Evolutionary conservation across 2,113 vertebrate genomes (phyloP).

Genomic region (Clarias batrachus): DNA sequence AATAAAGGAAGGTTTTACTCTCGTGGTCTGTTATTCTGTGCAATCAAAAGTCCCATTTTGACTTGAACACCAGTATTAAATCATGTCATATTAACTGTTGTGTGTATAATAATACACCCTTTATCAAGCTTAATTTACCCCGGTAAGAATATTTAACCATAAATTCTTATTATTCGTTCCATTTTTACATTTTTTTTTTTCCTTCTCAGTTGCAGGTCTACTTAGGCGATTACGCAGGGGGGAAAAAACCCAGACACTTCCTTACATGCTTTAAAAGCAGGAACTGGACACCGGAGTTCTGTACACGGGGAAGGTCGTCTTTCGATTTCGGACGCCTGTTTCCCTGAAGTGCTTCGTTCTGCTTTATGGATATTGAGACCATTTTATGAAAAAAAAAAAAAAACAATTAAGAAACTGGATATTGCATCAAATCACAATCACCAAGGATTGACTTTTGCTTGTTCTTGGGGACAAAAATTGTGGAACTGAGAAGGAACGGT

Average conservation of each 20-base stretch:
- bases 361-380: constrained; percentile 2
- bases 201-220: not conserved
- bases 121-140: not conserved
- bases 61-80: too few relatives aligned
- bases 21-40: too few relatives aligned
- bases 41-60: too few relatives aligned
- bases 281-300: not conserved
- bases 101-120: not conserved
- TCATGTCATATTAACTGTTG: not conserved
- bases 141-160: not conserved
- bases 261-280: not conserved
- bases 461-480: not conserved
- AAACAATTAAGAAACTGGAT: not conserved
- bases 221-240: not conserved
- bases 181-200: not conserved
- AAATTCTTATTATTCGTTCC: not conserved
- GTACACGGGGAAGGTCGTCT: not conserved
- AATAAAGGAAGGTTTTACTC: too few relatives aligned
- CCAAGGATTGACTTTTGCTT: constrained; percentile 5
- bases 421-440: constrained; percentile 1
- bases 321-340: constrained; percentile 8
- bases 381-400: not conserved
- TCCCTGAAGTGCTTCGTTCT: not conserved
- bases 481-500: not conserved
- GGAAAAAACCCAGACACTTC: not conserved